Conservation (phyloP, 2,113 vertebrate species). For the Phainopepla nitens region DNA sequence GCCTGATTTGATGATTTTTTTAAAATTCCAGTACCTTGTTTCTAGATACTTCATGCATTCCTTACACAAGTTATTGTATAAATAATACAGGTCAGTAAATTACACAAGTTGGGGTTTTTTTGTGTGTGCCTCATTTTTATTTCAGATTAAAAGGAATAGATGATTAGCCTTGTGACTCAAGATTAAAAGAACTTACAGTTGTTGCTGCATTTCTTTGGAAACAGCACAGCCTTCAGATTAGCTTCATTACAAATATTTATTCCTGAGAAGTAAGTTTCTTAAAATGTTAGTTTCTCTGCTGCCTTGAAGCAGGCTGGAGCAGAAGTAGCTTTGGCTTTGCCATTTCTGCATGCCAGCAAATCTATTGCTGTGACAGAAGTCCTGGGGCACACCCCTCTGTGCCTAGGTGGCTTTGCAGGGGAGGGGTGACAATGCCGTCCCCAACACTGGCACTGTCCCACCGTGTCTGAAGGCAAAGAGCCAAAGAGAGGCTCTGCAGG, state of each 20-base stretch:
- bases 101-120: not conserved
- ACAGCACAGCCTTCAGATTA: not conserved
- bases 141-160: not conserved
- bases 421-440: not conserved
- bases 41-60: not conserved
- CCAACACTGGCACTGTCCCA: accelerated
- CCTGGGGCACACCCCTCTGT: not conserved
- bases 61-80: no score
- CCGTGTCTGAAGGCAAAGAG: accelerated
- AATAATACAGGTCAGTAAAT: not conserved
- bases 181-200: not conserved
- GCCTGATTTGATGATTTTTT: not conserved
- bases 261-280: not conserved
- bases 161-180: not conserved
- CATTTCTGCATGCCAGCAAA: not conserved
- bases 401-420: not conserved
- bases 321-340: not conserved
- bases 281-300: not conserved
- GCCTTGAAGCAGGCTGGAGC: not conserved
- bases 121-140: not conserved
- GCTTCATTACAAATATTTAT: not conserved
- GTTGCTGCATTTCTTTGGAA: not conserved
- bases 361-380: not conserved
- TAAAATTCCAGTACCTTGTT: not conserved
- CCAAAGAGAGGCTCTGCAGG: not conserved